Evolutionary conservation across 2,888 invertebrate species (phyloP).

Genomic region (Aphidoletes aphidimyza): DNA sequence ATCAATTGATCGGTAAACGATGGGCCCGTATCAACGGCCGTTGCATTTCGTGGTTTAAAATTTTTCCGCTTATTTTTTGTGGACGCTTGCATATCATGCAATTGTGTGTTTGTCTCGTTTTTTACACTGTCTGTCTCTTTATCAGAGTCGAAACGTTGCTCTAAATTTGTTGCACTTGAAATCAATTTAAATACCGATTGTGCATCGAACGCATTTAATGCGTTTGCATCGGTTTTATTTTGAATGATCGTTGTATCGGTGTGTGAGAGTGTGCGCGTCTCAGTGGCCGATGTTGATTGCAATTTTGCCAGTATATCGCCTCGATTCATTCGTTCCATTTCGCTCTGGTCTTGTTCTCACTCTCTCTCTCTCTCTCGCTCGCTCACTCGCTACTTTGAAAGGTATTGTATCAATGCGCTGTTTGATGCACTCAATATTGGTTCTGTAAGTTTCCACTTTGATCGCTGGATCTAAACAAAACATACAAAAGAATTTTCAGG

Average conservation of each 20-base stretch:
- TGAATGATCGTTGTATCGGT: constrained; percentile 34
- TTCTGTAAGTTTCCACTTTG: constrained; percentile 12
- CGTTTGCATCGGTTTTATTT: constrained; percentile 10
- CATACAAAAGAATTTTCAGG: neutral
- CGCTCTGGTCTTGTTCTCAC: neutral
- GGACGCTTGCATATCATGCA: neutral
- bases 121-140: neutral
- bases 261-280: constrained; percentile 29
- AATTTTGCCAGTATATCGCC: constrained; percentile 40
- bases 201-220: constrained; percentile 28
- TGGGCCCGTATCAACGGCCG: constrained; percentile 54
- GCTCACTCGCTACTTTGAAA: neutral
- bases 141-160: constrained; percentile 29
- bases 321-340: neutral
- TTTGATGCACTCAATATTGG: neutral
- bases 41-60: constrained; percentile 57
- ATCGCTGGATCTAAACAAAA: neutral
- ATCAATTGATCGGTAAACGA: neutral
- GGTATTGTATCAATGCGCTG: neutral
- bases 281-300: constrained; percentile 35
- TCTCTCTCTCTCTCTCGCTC: neutral
- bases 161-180: constrained; percentile 53
- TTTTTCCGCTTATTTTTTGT: constrained; percentile 58
- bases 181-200: constrained; percentile 53
- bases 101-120: neutral